Evolutionary conservation across 2,888 invertebrate species (phyloP), one percentile per base, ranked within the genome.

Genomic region (Amiota communis): DNA sequence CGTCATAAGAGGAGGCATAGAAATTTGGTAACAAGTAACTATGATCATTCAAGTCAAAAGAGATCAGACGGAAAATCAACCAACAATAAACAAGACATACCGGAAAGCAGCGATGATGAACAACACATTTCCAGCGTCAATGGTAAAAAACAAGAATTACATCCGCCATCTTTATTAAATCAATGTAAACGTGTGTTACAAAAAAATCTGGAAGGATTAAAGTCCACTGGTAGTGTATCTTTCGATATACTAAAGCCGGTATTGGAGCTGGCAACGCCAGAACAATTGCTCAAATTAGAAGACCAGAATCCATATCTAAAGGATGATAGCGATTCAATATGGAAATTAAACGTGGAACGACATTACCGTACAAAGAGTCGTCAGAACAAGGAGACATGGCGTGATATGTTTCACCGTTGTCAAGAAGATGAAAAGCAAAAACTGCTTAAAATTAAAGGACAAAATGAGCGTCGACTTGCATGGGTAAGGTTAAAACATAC

Each of bases 161-260:
- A 90, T 82, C 93, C 98, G 79, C 94, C 97, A 64, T 91, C 93
- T 0, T 91, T 98, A 9, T 95, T 95, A 87, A 94, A 76, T 91
- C 97, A 17, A 91, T 98, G 46, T 96, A 97, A 87, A 97, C 98
- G 88, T 96, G 98, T 89, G 95, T 98, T 86, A n/a, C n/a, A n/a
- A n/a, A n/a, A 97, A 98, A 89, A 94, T 97, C 72, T 91, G 98
- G 67, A 98, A 97, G n/a, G n/a, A 88, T 96, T 93, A 87, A 97
- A 97, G n/a, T n/a, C n/a, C n/a, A n/a, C n/a, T 36, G 98, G 98
- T 4, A 97, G 97, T 36, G 96, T 98, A 78, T 98, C 98, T 23
- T 98, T 94, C 88, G 93, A 94, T 78, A 94, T 98, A 71, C 89
- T 99, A 64, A 95, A 96, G 86, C 96, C 98, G 1, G 95, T 98